Percentiles rank a stretch among this genome's conserved stretches.
phyloP scores from a whole-genome alignment of 2,888 invertebrate genomes.

The Ennomos quercinarius region DNA sequence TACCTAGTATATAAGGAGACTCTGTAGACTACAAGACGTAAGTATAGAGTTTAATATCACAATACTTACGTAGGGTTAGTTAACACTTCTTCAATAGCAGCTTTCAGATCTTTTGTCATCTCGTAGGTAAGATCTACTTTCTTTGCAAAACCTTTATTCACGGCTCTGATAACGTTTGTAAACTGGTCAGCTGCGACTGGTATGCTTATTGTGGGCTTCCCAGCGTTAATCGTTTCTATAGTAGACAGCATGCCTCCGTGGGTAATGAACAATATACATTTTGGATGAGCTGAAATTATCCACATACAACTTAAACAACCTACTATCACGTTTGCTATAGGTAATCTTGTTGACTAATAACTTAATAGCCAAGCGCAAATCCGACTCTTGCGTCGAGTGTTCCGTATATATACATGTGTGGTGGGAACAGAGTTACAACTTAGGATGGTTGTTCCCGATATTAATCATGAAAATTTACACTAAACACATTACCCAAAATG shows the following conservation, averaged over 20 bases:
- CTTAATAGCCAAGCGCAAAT: neutral
- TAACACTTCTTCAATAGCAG: conserved; percentile 51
- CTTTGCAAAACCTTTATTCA: conserved; percentile 54
- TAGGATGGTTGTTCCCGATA: no score
- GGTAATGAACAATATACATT: conserved; percentile 64
- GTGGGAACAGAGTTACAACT: no score
- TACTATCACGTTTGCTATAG: no score
- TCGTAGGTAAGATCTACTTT: conserved; percentile 49
- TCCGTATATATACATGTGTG: no score
- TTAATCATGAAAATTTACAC: no score
- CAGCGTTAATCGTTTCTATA: conserved; percentile 60
- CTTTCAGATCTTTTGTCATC: conserved; percentile 48
- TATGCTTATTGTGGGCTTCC: conserved; percentile 62
- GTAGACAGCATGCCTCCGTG: conserved; percentile 67
- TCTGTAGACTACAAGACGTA: no score
- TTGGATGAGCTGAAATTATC: conserved; percentile 60
- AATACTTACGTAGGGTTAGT: conserved; percentile 47
- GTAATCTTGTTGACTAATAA: no score
- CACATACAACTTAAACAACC: neutral
- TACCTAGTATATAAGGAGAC: no score
- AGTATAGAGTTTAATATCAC: neutral
- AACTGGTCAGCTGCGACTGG: conserved; percentile 68
- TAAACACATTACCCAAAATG: conserved; percentile 48
- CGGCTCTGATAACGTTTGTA: conserved; percentile 56
- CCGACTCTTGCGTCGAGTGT: conserved; percentile 2